Evolutionary conservation across 2,797 vertebrate species (phyloP).

Genomic region (Paguma larvata): DNA sequence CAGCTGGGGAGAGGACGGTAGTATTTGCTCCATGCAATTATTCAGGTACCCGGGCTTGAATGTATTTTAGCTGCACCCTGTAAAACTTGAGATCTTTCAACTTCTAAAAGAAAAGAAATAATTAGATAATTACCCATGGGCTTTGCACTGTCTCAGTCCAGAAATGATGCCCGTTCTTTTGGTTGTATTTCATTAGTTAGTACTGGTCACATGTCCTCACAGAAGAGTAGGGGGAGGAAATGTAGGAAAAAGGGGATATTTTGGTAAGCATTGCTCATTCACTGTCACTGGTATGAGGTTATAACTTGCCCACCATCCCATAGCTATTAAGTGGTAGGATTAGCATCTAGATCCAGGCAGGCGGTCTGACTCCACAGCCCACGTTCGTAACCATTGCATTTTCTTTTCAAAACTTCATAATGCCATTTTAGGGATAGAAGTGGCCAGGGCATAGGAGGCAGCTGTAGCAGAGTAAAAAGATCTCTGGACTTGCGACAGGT

Average conservation of each 20-base stretch:
- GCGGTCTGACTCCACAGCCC: neutral
- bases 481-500: neutral
- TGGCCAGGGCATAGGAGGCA: neutral
- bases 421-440: neutral
- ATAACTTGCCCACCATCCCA: neutral
- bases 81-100: neutral
- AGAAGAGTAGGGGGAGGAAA: neutral
- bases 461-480: neutral
- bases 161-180: neutral
- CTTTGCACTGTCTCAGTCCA: neutral
- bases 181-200: constrained; percentile 23
- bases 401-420: neutral
- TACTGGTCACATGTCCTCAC: neutral
- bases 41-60: neutral
- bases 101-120: neutral
- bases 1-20: neutral
- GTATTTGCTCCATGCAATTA: neutral
- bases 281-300: neutral
- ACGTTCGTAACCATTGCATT: neutral
- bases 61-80: neutral
- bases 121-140: neutral
- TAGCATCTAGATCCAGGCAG: neutral
- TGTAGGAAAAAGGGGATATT: neutral
- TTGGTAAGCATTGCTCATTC: neutral
- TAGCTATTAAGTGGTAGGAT: neutral